Evolutionary conservation across 2,888 invertebrate genomes (phyloP).

Genomic region (Melinopterus prodromus): DNA sequence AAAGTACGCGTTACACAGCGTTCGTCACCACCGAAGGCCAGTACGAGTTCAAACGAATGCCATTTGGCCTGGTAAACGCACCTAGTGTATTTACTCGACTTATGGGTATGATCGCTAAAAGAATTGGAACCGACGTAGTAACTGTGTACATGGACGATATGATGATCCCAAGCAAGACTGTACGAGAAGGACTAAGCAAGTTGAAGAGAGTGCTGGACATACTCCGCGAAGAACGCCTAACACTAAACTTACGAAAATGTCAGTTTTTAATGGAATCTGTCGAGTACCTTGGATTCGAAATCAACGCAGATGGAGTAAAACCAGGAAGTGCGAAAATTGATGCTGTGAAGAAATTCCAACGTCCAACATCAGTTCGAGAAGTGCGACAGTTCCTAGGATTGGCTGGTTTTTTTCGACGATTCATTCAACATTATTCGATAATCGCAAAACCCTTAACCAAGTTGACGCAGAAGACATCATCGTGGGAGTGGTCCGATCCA

Average conservation of each 20-base stretch:
- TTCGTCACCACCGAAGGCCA: constrained; percentile 23
- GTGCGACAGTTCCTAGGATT: constrained; percentile 43
- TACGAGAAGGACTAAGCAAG: constrained; percentile 6
- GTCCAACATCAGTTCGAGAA: constrained; percentile 38
- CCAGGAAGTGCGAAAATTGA: constrained; percentile 39
- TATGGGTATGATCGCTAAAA: constrained; percentile 7
- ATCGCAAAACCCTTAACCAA: constrained; percentile 46
- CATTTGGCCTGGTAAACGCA: constrained; percentile 24
- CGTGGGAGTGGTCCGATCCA: constrained; percentile 6
- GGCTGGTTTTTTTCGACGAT: constrained; percentile 43
- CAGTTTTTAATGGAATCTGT: constrained; percentile 43
- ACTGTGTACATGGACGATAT: constrained; percentile 27
- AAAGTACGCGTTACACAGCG: neutral
- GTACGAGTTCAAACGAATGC: constrained; percentile 16
- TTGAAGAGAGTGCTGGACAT: constrained; percentile 33
- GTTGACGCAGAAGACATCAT: neutral
- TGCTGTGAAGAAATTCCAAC: constrained; percentile 41
- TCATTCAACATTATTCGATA: constrained; percentile 41
- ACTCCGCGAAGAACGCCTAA: constrained; percentile 42
- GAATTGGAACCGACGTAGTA: neutral
- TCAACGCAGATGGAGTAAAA: constrained; percentile 27
- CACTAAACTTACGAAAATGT: constrained; percentile 48
- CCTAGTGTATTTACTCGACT: constrained; percentile 17
- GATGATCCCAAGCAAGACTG: constrained; percentile 19
- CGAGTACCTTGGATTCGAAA: constrained; percentile 47